Conservation (phyloP, 2,888 invertebrate species). For the Epirrhoe tristata region DNA sequence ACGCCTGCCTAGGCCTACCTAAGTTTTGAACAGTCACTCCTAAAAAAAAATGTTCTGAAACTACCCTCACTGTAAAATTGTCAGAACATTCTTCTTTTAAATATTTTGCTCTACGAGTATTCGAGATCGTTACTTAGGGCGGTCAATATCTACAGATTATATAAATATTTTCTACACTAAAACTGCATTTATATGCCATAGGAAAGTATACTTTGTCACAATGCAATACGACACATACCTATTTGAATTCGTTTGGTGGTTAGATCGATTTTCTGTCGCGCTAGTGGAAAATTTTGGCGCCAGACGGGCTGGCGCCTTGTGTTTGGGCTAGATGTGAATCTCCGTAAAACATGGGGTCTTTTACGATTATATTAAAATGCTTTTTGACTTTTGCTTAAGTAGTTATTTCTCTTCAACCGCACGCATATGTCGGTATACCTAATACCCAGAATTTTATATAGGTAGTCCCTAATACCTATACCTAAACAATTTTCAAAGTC, state of each 20-base stretch:
- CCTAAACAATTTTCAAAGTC: no score
- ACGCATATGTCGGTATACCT: no score
- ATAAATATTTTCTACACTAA: constrained; percentile 44
- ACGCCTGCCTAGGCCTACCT: no score
- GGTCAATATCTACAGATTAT: background rate
- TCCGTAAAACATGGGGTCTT: background rate
- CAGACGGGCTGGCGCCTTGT: constrained; percentile 68
- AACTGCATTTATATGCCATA: constrained; percentile 40
- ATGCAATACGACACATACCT: background rate
- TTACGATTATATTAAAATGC: no score
- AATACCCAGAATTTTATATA: no score
- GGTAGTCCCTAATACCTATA: no score
- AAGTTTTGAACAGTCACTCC: no score
- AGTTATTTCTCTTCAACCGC: no score
- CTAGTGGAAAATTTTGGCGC: constrained; percentile 64
- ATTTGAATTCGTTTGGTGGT: constrained; percentile 27
- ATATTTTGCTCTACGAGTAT: background rate
- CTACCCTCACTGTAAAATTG: background rate
- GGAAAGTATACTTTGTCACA: constrained; percentile 24
- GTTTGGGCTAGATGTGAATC: constrained; percentile 13
- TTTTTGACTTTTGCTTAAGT: no score
- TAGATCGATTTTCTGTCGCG: constrained; percentile 53
- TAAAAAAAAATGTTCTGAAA: background rate
- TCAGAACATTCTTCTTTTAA: background rate
- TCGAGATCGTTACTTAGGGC: background rate